Base-by-base conservation (phyloP, 1,140 invertebrate genomes). In the Drosophila kanapiae region DNA sequence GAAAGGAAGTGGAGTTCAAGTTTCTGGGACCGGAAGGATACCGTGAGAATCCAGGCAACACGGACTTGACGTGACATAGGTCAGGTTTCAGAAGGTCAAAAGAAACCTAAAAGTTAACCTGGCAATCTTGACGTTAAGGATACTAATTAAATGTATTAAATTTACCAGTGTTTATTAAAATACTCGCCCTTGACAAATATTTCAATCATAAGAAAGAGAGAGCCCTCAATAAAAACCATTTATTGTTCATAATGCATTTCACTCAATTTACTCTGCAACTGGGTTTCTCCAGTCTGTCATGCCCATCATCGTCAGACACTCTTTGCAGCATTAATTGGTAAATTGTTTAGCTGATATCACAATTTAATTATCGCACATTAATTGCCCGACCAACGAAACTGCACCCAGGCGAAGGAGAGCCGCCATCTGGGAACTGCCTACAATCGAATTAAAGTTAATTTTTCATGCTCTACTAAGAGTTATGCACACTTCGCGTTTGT, bases 391-490 rank as follows among this genome's bases (percentile, higher is more conserved):
- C 54, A 60, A 71, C 64, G 74, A 72, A 76, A 59, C 48, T 51
- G 61, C 62, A 61, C 35, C 67, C 68, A 48, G 45, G 31, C 40
- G 42, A 29, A 27, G 48, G 14, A 48, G 29, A 29, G 29, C 45
- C 71, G 29, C 45, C 71, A 64, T 58, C 74, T 65, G 47, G 54
- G 54, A 53, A 51, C 53, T 45, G 64, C 78, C 60, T 72, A 62
- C 58, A 80, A 67, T 76, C 54, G 75, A 81, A 74, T 80, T 74
- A 86, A 69, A 78, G 57, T 58, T 62, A 78, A 81, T 77, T 78
- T 75, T 84, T 85, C 63, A 85, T 84, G 81, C 81, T 75, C 80
- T 65, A 74, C 48, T 78, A 84, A 85, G 45, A 85, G 61, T 82
- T 82, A 70, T 70, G 75, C 58, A 86, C 82, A 86, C 79, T 82